Percentiles rank a stretch among this genome's conserved stretches.
Conservation (phyloP, 1,140 invertebrate genomes). For the Zaprionus ghesquierei region DNA sequence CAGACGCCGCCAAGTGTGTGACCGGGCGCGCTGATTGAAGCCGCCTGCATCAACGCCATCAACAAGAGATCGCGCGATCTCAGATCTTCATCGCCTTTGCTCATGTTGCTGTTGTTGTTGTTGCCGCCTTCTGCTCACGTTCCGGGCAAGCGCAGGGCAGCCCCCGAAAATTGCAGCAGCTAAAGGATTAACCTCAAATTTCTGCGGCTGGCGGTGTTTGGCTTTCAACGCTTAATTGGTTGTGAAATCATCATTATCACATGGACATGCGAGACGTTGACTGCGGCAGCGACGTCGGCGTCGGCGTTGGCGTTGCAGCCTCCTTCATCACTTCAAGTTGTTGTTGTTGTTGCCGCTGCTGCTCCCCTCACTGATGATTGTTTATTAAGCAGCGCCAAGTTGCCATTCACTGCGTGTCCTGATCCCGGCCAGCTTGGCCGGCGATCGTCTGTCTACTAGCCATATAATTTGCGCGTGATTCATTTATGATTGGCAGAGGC, state of each 20-base stretch:
- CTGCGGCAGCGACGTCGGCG: background rate
- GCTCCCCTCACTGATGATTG: slow-evolving; percentile 73
- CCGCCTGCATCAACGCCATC: slow-evolving; percentile 77
- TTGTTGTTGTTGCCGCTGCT: slow-evolving; percentile 39
- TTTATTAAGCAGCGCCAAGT: slow-evolving; percentile 76
- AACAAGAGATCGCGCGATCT: slow-evolving; percentile 55
- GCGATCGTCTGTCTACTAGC: slow-evolving; percentile 30
- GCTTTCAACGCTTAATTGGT: slow-evolving; percentile 81
- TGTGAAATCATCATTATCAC: slow-evolving; percentile 81
- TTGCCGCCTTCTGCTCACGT: slow-evolving; percentile 9
- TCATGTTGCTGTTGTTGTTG: slow-evolving; percentile 19
- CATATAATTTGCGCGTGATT: slow-evolving; percentile 80
- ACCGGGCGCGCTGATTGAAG: slow-evolving; percentile 73
- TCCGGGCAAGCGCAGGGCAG: slow-evolving; percentile 14
- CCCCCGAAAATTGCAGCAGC: slow-evolving; percentile 75
- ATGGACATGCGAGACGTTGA: slow-evolving; percentile 58
- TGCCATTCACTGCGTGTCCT: slow-evolving; percentile 57
- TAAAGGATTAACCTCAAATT: slow-evolving; percentile 79
- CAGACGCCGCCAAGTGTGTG: slow-evolving; percentile 69
- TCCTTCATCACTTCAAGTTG: slow-evolving; percentile 46
- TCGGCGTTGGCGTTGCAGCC: slow-evolving; percentile 60
- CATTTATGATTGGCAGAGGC: slow-evolving; percentile 74
- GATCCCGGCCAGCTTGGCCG: slow-evolving; percentile 34
- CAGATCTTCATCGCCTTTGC: slow-evolving; percentile 58
- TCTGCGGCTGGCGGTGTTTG: slow-evolving; percentile 73